Conservation (phyloP, 2,888 invertebrate genomes). For the Theristus sp. region DNA sequence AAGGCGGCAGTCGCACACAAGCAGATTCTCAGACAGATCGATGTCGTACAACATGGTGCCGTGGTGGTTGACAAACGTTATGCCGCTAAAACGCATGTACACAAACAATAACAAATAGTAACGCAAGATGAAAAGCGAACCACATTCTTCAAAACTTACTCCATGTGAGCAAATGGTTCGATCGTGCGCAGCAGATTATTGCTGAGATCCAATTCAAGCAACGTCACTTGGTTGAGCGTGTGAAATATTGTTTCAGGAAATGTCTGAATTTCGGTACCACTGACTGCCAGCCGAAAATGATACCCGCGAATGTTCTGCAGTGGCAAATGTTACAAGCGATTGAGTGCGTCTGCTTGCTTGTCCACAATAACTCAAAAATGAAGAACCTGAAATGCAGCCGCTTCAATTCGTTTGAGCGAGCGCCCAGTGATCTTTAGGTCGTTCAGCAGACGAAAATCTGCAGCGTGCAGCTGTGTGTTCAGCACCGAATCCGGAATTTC, state of each 20-base stretch:
- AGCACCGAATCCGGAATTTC: neutral
- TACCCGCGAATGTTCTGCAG: too few relatives aligned
- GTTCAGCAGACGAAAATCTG: slow-evolving; percentile 2
- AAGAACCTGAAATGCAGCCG: slow-evolving; percentile 3
- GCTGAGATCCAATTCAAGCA: slow-evolving; percentile 5
- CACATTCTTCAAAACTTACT: too few relatives aligned
- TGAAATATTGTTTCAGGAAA: slow-evolving; percentile 3
- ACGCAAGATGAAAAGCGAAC: too few relatives aligned
- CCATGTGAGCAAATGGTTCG: neutral
- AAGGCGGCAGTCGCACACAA: slow-evolving; percentile 5
- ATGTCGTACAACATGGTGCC: slow-evolving; percentile 7
- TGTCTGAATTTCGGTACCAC: neutral
- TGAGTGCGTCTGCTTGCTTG: too few relatives aligned
- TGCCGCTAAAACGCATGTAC: neutral
- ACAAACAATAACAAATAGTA: too few relatives aligned
- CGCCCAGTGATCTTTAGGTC: slow-evolving; percentile 1
- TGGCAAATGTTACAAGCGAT: too few relatives aligned
- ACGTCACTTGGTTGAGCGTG: slow-evolving; percentile 4
- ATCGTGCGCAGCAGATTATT: slow-evolving; percentile 1
- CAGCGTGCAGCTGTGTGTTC: neutral
- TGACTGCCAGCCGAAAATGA: slow-evolving; percentile 2
- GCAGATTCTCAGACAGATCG: slow-evolving; percentile 2
- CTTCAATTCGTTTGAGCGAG: neutral
- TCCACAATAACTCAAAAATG: too few relatives aligned
- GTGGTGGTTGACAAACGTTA: slow-evolving; percentile 1